Percentiles rank a stretch among this genome's conserved stretches.
These are phyloP conservation scores for Syngnathoides biaculeatus DNA, from an alignment of 2,113 vertebrate species.

Conservation along the genomic window DNA sequence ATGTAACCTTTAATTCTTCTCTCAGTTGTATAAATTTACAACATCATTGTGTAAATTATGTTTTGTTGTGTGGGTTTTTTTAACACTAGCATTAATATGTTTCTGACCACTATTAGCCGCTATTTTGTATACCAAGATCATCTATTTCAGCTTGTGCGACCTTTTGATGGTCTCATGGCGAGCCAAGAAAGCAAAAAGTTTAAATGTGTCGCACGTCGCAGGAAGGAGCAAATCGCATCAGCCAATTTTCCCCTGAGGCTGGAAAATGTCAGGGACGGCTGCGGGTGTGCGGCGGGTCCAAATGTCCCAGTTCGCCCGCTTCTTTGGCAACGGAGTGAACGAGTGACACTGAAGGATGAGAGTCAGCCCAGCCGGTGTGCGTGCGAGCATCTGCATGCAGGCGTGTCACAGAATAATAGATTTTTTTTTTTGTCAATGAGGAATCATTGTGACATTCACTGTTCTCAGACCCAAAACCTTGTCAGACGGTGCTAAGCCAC, in stretches of 20 bases:
- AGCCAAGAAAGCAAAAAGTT: conserved; percentile 28
- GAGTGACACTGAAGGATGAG: conserved; percentile 53
- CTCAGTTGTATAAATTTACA: background rate
- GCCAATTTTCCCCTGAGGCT: conserved; percentile 33
- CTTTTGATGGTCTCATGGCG: conserved; percentile 29
- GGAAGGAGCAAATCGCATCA: conserved; percentile 13
- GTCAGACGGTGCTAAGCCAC: no score
- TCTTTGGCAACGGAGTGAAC: conserved; percentile 41
- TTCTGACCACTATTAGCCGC: conserved; percentile 28
- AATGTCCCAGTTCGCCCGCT: conserved; percentile 49
- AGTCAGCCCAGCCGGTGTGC: conserved; percentile 25
- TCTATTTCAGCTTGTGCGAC: conserved; percentile 31
- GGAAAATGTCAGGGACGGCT: conserved; percentile 36
- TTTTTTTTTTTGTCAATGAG: background rate
- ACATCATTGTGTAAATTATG: background rate
- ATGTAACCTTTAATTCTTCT: no score
- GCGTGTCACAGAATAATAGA: background rate
- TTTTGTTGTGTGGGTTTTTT: conserved; percentile 6
- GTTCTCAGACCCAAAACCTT: background rate
- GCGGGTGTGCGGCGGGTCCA: conserved; percentile 22
- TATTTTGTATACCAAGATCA: conserved; percentile 40
- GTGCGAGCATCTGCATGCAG: no score
- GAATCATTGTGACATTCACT: conserved; percentile 1
- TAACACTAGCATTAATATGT: background rate
- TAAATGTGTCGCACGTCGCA: conserved; percentile 11